A percentile compares a stretch with the other conserved stretches of the same genome.
Evolutionary conservation across 2,797 vertebrate species (phyloP).

Genomic region (Hipposideros larvatus): DNA sequence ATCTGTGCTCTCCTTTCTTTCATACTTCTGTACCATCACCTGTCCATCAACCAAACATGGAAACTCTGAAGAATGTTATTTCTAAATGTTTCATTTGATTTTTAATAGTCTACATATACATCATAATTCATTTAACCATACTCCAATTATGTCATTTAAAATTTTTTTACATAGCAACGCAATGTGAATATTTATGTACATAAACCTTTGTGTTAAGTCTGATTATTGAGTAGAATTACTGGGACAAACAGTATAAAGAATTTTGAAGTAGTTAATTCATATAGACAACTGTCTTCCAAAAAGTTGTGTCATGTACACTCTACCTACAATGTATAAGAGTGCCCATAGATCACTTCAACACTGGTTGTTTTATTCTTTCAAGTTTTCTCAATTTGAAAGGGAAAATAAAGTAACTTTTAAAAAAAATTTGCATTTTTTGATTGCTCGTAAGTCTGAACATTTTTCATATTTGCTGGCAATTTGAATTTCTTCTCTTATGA

Average conservation of each 20-base stretch:
- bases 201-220: background rate
- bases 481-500: slow-evolving; percentile 22
- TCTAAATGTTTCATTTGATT: background rate
- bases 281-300: background rate
- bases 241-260: background rate
- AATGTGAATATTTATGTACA: background rate
- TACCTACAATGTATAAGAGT: background rate
- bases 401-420: background rate
- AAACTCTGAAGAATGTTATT: background rate
- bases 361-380: background rate
- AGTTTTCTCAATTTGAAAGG: background rate
- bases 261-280: slow-evolving; percentile 1
- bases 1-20: background rate
- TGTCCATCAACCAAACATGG: background rate
- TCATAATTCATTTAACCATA: slow-evolving; percentile 26
- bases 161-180: background rate
- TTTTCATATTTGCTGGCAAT: slow-evolving; percentile 6
- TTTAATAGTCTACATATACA: background rate
- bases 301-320: background rate
- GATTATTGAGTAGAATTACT: background rate
- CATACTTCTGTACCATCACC: background rate
- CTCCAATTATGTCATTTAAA: background rate
- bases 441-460: background rate
- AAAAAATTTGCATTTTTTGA: background rate
- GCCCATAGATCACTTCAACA: background rate